Evolutionary conservation across 2,888 invertebrate genomes (phyloP).

Genomic region (Baccha elongata): DNA sequence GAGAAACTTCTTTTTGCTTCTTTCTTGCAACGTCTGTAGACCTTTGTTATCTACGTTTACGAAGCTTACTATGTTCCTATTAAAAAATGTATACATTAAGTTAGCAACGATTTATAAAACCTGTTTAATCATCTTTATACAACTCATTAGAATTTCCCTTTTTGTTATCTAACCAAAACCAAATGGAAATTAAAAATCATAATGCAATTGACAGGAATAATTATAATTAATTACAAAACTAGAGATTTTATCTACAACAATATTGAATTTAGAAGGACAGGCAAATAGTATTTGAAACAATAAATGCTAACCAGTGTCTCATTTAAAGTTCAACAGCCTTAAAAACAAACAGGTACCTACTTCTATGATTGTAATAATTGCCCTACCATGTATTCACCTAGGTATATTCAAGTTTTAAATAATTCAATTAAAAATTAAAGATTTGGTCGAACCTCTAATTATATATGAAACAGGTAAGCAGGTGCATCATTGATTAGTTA

Average conservation of each 20-base stretch:
- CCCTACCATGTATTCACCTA: not conserved
- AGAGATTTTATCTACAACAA: not conserved
- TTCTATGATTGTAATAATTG: not conserved
- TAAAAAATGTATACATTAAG: too few species aligned
- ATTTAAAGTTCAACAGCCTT: not conserved
- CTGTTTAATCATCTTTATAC: not conserved
- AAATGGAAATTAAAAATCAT: slow-evolving; percentile 11
- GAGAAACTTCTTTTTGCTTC: too few species aligned
- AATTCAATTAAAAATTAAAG: not conserved
- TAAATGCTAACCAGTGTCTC: not conserved
- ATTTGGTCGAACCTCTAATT: not conserved
- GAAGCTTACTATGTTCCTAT: too few species aligned
- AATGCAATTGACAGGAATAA: not conserved
- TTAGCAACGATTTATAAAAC: too few species aligned
- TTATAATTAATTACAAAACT: slow-evolving; percentile 26
- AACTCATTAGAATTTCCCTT: slow-evolving; percentile 7
- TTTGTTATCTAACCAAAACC: not conserved
- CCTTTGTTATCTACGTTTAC: too few species aligned
- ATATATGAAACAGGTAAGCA: not conserved
- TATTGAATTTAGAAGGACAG: slow-evolving; percentile 3
- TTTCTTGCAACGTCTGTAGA: too few species aligned
- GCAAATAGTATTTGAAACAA: not conserved
- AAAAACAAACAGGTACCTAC: not conserved
- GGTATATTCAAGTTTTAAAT: too few species aligned
- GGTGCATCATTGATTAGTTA: not conserved